Evolutionary conservation across 2,113 vertebrate genomes (phyloP).

Genomic region (Syngnathus typhle): DNA sequence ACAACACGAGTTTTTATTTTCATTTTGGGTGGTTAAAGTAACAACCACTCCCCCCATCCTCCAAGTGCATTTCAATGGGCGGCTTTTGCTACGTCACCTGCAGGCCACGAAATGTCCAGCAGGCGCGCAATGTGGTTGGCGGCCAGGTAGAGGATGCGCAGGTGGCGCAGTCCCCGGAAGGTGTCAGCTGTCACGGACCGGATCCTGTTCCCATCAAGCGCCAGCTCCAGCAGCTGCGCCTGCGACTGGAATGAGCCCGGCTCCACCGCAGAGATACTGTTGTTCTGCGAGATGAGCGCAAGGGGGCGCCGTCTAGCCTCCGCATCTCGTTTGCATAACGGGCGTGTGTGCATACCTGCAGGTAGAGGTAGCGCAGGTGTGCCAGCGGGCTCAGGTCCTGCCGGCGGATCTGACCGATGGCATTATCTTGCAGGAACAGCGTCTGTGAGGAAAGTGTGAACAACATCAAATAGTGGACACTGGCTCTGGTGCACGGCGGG

Average conservation of each 20-base stretch:
- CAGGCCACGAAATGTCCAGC: slow-evolving; percentile 78
- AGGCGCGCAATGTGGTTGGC: slow-evolving; percentile 80
- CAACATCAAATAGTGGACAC: not conserved
- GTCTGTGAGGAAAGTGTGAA: slow-evolving; percentile 62
- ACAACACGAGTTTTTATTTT: too few relatives aligned
- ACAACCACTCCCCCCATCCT: too few relatives aligned
- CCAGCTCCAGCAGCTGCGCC: slow-evolving; percentile 77
- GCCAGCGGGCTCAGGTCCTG: slow-evolving; percentile 68
- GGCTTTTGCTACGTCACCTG: slow-evolving; percentile 62
- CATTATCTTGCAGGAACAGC: slow-evolving; percentile 86
- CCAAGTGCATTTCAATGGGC: too few relatives aligned
- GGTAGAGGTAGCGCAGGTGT: slow-evolving; percentile 79
- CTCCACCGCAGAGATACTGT: slow-evolving; percentile 79
- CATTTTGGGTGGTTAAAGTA: too few relatives aligned
- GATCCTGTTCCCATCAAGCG: slow-evolving; percentile 82
- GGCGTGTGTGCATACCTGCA: slow-evolving; percentile 61
- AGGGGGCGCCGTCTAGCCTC: not conserved
- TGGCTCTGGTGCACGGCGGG: too few relatives aligned
- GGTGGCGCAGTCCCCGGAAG: slow-evolving; percentile 79
- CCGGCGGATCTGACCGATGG: slow-evolving; percentile 75
- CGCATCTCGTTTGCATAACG: not conserved
- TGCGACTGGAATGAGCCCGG: slow-evolving; percentile 75
- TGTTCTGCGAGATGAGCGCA: slow-evolving; percentile 66
- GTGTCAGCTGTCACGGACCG: slow-evolving; percentile 73
- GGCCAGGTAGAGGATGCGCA: slow-evolving; percentile 83